Conservation (phyloP, 2,797 vertebrate species). For the Galaxias olidus region DNA sequence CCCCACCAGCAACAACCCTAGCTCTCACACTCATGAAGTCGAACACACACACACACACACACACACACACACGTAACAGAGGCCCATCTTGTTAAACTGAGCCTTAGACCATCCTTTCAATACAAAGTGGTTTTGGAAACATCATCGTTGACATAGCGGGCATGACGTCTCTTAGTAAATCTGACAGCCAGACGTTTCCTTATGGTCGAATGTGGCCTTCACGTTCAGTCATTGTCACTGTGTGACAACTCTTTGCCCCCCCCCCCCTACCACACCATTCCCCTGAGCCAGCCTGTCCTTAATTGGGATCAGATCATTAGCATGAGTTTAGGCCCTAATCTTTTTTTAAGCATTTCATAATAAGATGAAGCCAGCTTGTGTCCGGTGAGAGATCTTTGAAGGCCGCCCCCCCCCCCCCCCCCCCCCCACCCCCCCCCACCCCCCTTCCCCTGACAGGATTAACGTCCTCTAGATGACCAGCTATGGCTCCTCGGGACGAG, state of each 20-base stretch:
- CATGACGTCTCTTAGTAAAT: not conserved
- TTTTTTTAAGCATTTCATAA: constrained; percentile 67
- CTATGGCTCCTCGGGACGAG: constrained; percentile 36
- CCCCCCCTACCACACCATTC: constrained; percentile 22
- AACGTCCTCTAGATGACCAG: constrained; percentile 68
- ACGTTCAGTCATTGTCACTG: not conserved
- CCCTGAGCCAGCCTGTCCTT: constrained; percentile 52
- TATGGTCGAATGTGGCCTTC: not conserved
- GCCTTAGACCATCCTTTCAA: not conserved
- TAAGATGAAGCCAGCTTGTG: constrained; percentile 53
- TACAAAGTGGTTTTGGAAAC: constrained; percentile 26
- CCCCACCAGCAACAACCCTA: too few species aligned
- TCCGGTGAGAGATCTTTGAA: constrained; percentile 49
- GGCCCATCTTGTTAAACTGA: constrained; percentile 24
- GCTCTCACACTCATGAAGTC: not conserved
- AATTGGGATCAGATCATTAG: constrained; percentile 66
- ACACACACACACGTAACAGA: constrained; percentile 3
- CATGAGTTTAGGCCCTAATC: constrained; percentile 48
- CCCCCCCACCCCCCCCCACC: too few species aligned
- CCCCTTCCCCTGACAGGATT: constrained; percentile 50
- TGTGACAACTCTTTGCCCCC: too few species aligned
- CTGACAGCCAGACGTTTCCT: not conserved
- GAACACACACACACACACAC: constrained; percentile 13
- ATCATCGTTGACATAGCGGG: not conserved
- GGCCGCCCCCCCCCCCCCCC: constrained; percentile 21